Base-by-base conservation (phyloP, 64 coral and sea anemone genomes). In the Orbicella faveolata region DNA sequence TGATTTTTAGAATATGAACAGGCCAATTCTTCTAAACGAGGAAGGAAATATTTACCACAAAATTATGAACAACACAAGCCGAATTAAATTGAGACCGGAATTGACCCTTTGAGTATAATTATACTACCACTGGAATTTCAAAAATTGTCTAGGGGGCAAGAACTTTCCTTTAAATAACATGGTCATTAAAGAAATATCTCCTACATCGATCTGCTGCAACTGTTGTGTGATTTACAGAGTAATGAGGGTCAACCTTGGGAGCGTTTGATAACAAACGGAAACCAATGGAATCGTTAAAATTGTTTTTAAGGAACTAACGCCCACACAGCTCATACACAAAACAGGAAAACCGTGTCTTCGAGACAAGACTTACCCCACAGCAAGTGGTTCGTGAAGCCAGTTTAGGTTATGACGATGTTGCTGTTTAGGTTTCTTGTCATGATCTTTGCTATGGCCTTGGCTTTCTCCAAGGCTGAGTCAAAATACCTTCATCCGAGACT, bases 161-260 rank as follows among this genome's bases (percentile, higher is more conserved):
- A 25, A 70, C 67, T 1, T 26, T 20, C 67, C 67, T 70, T 70
- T 26, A 70, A 70, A 70, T 70, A 23, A 23, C 21, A 26, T 26
- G 23, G 19, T 6, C 18, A 67, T 21, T 21, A 6, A 21, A 21
- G 18, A 67, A 19, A 21, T 25, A 67, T 67, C 64, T 18, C 64
- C 67, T 13, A 59, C 11, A 59, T 70, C 21, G 67, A 33, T 12
- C 67, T 7, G n/a, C 4, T 70, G 30, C 10, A 23, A 70, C 67
- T 63, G 54, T 63, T 83, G 33, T 84, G 13, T 84, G 81, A 84
- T 84, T 67, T 84, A 52, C 66, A 65, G 39, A 41, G 19, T 72
- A 85, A 85, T 85, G 41, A 85, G 37, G 3, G 10, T 68, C 10
- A 16, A 17, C 14, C 79, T 26, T n/a, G n/a, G 10, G 65, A 23